Base-by-base conservation (phyloP, 2,113 vertebrate genomes). In the Eublepharis macularius region DNA sequence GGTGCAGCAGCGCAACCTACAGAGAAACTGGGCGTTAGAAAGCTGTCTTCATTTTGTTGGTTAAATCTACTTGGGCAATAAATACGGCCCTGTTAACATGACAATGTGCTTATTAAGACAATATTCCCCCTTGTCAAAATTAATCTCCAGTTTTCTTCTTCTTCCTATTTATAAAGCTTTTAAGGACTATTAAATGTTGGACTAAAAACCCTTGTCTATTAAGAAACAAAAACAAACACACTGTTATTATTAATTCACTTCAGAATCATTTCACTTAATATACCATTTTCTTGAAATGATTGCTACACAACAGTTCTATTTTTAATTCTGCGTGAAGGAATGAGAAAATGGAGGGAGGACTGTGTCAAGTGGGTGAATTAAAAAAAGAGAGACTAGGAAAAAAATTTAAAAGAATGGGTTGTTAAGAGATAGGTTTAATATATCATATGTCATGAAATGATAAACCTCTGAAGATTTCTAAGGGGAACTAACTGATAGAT, bases 281-380 rank as follows among this genome's bases (percentile, higher is more conserved):
- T 76, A 68, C 91, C 78, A 84, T 91, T 83, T 78, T 80, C 70
- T 45, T 45, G 47, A 89, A 82, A 41, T 36, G 8, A 36, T n/a
- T 82, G 21, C 63, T 57, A 47, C 24, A 91, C 76, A 93, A 82
- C 9, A 76, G 47, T 77, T 43, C 91, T 75, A 80, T 93, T 93
- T 93, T 92, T 65, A 36, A 12, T 81, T 84, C 57, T 88, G 45
- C 32, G 24, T 34, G 47, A 1, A 89, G 81, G 72, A 88, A 57
- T 79, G 83, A 88, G 87, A 92, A 86, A 47, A n/a, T 65, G 47
- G 66, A 74, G 60, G 26, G 2, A 34, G 9, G 49, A 24, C 85
- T 83, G 9, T 66, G 47, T 69, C 39, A 36, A 32, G 34, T 70
- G 45, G 90, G 76, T 16, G n/a, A 6, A 74, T 12, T 63, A n/a